These are phyloP conservation scores for Hylomyscus alleni DNA, from an alignment of 2,797 vertebrate genomes.

Conservation along the genomic window DNA sequence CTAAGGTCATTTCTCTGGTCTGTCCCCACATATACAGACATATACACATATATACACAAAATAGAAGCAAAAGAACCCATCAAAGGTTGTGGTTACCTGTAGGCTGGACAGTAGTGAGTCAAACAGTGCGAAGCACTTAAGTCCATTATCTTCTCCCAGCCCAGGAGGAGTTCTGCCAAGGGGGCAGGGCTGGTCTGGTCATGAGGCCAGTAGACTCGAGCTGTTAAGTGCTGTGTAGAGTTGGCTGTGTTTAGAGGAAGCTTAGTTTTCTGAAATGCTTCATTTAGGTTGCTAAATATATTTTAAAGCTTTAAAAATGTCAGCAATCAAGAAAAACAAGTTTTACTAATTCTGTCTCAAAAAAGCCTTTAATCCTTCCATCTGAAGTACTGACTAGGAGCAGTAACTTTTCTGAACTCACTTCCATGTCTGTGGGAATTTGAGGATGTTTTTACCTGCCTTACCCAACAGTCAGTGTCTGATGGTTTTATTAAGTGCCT, in stretches of 20 bases:
- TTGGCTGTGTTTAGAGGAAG: conserved; percentile 46
- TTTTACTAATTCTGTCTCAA: conserved; percentile 73
- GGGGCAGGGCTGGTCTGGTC: not conserved
- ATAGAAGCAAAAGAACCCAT: not conserved
- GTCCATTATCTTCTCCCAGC: not conserved
- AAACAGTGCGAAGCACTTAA: not conserved
- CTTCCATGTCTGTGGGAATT: not conserved
- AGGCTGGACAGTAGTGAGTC: not conserved
- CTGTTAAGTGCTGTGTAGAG: conserved; percentile 21
- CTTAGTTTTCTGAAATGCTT: conserved; percentile 67
- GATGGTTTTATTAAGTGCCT: conserved; percentile 50
- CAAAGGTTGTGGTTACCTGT: not conserved
- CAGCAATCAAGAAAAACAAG: conserved; percentile 77
- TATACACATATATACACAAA: not conserved
- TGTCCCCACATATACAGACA: not conserved
- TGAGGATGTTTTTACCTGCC: conserved; percentile 6
- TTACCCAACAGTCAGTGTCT: not conserved
- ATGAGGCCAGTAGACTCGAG: not conserved
- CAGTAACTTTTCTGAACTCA: conserved; percentile 24
- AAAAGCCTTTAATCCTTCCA: conserved; percentile 69
- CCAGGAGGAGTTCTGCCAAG: not conserved
- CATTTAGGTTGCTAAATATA: conserved; percentile 63
- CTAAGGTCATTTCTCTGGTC: not conserved
- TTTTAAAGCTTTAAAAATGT: conserved; percentile 68
- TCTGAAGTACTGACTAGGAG: conserved; percentile 50